Evolutionary conservation across 1,140 invertebrate species (phyloP), one percentile per base, ranked within the genome.

Genomic region (Hermatobates lingyangjiaoensis): DNA sequence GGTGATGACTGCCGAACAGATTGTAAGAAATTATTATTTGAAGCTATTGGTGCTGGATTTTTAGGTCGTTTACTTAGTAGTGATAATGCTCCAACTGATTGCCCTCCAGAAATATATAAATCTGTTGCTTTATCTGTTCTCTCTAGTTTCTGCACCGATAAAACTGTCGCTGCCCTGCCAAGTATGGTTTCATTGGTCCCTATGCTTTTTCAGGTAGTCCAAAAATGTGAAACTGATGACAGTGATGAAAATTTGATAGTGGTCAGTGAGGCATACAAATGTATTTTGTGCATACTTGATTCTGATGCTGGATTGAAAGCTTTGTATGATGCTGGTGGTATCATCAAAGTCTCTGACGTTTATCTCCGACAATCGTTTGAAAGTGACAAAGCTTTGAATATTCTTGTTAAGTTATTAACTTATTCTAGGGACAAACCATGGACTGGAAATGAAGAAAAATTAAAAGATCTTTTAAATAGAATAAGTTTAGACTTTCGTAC

Each of bases 11-110:
- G 84, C 60, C 78, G 76, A 52, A 63, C 76, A 1, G 64, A 68
- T 10, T 74, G 76, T 7, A 86, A 85, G 59, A 80, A 80, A 60
- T 68, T 80, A n/a, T 67, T 92, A 0, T 90, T 91, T 60, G 82
- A 90, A 67, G 82, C 83, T 0, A 89, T 92, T 56, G 87, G 87
- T 1, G 82, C 86, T 48, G 75, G 80, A 51, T 92, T 91, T 66
- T 62, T 93, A 14, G 78, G 79, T 59, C 79, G 83, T 53, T 64
- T 92, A 40, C 74, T 76, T 2, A 77, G 75, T 26, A 72, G 75
- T 55, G 76, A 80, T 56, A 21, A 28, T 18, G 75, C 82, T 23
- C 80, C 84, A 50, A 77, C 80, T 49, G 87, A 87, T 58, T 89
- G 86, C 59, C 86, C 87, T 2, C 79, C 83, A 0, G 72, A 81